These are phyloP conservation scores for Tapirus terrestris DNA, from an alignment of 2,113 vertebrate genomes.

Conservation along the genomic window DNA sequence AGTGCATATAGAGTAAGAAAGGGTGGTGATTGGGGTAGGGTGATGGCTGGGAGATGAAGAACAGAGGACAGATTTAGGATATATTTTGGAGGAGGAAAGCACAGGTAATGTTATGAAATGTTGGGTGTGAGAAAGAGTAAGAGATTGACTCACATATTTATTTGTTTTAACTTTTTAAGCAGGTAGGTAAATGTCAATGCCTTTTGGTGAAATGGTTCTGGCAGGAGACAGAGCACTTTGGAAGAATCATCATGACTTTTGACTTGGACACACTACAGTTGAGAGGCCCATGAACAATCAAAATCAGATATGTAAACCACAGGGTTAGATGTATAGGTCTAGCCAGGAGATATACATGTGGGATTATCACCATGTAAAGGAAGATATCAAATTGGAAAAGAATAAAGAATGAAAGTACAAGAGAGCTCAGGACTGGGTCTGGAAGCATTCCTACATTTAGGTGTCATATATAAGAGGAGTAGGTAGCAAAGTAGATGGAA, in stretches of 20 bases:
- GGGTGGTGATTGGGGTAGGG: accelerated
- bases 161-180: too few relatives aligned
- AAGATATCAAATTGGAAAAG: neutral
- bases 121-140: neutral
- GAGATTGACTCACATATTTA: too few relatives aligned
- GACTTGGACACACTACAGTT: neutral
- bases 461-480: too few relatives aligned
- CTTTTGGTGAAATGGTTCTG: neutral
- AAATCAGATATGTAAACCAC: neutral
- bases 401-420: neutral
- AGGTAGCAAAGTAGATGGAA: too few relatives aligned
- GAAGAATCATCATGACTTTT: neutral
- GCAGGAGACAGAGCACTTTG: neutral
- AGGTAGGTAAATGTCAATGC: neutral
- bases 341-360: neutral
- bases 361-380: neutral
- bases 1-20: neutral
- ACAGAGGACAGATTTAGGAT: neutral
- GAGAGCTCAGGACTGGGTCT: too few relatives aligned
- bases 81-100: neutral
- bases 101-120: neutral
- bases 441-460: too few relatives aligned
- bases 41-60: neutral
- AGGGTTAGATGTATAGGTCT: neutral
- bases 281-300: neutral